Evolutionary conservation across 2,113 vertebrate genomes (phyloP), one percentile per base, ranked within the genome.

Genomic region (Synodontis membranacea): DNA sequence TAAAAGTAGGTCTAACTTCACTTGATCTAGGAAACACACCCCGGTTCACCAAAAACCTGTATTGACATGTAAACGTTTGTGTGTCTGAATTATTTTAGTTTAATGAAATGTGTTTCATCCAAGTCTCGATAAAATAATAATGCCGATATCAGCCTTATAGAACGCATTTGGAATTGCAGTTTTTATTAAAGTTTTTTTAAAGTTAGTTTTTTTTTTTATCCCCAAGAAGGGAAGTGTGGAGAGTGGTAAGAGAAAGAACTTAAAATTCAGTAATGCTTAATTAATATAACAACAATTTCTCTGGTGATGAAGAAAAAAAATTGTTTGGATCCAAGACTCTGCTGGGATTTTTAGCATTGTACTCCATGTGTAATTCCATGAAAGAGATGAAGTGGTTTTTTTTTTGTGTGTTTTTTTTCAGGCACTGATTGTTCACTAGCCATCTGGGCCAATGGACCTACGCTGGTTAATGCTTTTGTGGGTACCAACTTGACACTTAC

Each of bases 401-500:
- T 83, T 50, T 21, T n/a, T n/a, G n/a, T n/a, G n/a, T n/a, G 11
- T 58, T 19, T 31, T 62, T 64, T 56, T 70, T 46, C 84, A 95
- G 95, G 91, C 75, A 60, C 46, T 1, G 1, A 52, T 19, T 89
- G 91, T 85, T 0, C 68, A 0, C 90, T 94, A 48, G n/a, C 80
- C 46, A 74, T 95, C 39, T 88, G 68, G 19, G 81, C 92, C 44
- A 79, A 0, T 15, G 89, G 88, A 4, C 84, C 86, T 0, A 10
- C 81, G 2, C 9, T 9, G 11, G 80, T 93, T 75, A 86, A 88
- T 2, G 86, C 88, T 9, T 0, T 85, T 4, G 90, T 80, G 31
- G 93, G 93, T 34, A 88, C 17, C n/a, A 90, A 86, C 0, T 89
- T 94, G 82, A 94, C 93, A 11, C 91, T 95, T 64, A 9, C 46